Evolutionary conservation across 1,140 invertebrate genomes (phyloP), one percentile per base, ranked within the genome.

Genomic region (Calliopsis andreniformis): DNA sequence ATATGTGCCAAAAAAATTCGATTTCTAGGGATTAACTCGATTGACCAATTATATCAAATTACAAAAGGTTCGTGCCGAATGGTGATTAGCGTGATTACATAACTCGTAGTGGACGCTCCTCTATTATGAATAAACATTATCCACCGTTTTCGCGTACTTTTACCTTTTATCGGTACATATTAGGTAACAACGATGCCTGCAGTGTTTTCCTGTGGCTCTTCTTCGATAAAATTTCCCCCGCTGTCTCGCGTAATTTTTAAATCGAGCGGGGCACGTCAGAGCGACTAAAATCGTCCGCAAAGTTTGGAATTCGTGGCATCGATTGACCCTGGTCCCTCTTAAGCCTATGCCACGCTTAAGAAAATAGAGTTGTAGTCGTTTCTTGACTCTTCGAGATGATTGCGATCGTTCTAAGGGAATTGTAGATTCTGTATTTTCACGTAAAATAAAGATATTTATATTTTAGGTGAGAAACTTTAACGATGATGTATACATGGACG

Each of bases 271-370:
- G 45, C 18, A 63, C 32, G 53, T 32, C 42, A 66, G 14, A 28
- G 30, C 16, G 14, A 20, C 42, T 67, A 76, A 64, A 73, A 55
- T 66, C 39, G 56, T 55, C 35, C 14, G 0, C 4, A 12, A 72
- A 63, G 20, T 51, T 72, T 42, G 35, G 59, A 72, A 72, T 72
- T 72, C 42, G 30, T 53, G 43, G 7, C 23, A 63, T 51, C 43
- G 20, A 63, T 72, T 3, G 45, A 59, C 69, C 51, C 68, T 51
- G 58, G 10, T 45, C 23, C 32, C n/a, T 53, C 45, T 58, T 58
- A 23, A 30, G 51, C 56, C n/a, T 70, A 35, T 25, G 25, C 45
- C 56, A 61, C 43, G 56, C 20, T 49, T 4, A 18, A 35, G 20
- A 25, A 47, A 39, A 71, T 62, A 71, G 12, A 62, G 39, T 47